These are phyloP conservation scores for Helogale parvula DNA, from an alignment of 2,113 vertebrate genomes.

Conservation along the genomic window DNA sequence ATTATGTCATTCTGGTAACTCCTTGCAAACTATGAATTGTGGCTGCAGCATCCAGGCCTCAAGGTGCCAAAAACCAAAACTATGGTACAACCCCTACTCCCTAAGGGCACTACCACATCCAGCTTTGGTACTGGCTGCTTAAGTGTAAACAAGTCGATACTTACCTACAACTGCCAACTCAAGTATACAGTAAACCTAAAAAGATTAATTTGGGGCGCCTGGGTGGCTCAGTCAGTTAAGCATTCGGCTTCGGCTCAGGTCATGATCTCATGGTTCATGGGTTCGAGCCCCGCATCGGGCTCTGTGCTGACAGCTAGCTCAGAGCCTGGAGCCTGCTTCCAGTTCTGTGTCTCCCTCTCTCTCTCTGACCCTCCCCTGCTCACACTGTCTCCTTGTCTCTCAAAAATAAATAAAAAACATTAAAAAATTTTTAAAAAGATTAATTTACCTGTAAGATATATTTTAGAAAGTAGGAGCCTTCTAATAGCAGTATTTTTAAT, in stretches of 20 bases:
- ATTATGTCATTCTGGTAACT: neutral
- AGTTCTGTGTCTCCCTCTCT: too few species aligned
- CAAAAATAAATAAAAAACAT: too few species aligned
- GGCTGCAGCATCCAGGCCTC: neutral
- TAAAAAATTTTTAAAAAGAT: neutral
- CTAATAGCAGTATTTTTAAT: neutral
- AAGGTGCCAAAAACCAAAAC: neutral
- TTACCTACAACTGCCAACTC: neutral
- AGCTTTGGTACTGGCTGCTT: neutral
- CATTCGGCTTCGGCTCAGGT: too few species aligned
- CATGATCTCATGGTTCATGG: too few species aligned
- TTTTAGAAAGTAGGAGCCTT: conserved; percentile 20
- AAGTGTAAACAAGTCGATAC: neutral
- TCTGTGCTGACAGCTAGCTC: too few species aligned
- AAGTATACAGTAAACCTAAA: neutral
- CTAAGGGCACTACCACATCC: neutral
- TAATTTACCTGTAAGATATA: neutral
- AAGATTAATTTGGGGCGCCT: neutral
- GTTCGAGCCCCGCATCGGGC: too few species aligned
- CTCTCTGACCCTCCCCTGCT: too few species aligned
- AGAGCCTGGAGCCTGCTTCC: too few species aligned
- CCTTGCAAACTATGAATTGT: neutral
- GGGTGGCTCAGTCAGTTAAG: too few species aligned
- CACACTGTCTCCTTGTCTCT: too few species aligned
- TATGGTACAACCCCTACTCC: neutral